A percentile compares a stretch with the other conserved stretches of the same genome.
Conservation (phyloP, 2,797 vertebrate species). For the Meda fulgida region DNA sequence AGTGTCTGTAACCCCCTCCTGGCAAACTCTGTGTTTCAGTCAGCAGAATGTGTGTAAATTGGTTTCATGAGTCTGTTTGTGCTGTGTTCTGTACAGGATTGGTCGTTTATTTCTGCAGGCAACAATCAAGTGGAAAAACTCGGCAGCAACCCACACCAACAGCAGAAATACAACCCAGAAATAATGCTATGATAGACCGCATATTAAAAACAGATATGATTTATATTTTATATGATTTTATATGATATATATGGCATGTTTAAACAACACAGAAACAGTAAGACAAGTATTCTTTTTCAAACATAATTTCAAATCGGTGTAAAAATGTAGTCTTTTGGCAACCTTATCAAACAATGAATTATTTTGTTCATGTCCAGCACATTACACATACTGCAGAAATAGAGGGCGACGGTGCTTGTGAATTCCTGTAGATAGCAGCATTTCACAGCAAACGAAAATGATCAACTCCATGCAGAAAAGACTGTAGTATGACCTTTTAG, state of each 20-base stretch:
- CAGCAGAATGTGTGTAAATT: conserved; percentile 11
- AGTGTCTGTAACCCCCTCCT: background rate
- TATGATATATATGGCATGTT: too few species aligned
- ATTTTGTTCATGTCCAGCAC: background rate
- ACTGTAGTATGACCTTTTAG: background rate
- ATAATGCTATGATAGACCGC: background rate
- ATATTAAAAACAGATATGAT: background rate
- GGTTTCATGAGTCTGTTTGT: conserved; percentile 7
- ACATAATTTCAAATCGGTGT: too few species aligned
- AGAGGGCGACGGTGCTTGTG: background rate
- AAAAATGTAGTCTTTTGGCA: background rate
- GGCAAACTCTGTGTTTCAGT: conserved; percentile 5
- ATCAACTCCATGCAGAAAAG: background rate
- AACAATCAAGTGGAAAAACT: background rate
- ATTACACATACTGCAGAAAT: background rate
- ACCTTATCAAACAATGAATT: background rate
- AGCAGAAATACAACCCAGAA: background rate
- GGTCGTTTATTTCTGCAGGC: background rate
- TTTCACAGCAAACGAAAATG: background rate
- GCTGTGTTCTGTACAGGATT: background rate
- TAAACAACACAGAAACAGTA: background rate
- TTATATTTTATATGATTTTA: too few species aligned
- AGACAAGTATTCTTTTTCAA: background rate
- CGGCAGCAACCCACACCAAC: background rate
- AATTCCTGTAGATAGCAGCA: background rate